Evolutionary conservation across 1,140 invertebrate species (phyloP), one percentile per base, ranked within the genome.

Genomic region (Ceratoteleas bidentatus): DNA sequence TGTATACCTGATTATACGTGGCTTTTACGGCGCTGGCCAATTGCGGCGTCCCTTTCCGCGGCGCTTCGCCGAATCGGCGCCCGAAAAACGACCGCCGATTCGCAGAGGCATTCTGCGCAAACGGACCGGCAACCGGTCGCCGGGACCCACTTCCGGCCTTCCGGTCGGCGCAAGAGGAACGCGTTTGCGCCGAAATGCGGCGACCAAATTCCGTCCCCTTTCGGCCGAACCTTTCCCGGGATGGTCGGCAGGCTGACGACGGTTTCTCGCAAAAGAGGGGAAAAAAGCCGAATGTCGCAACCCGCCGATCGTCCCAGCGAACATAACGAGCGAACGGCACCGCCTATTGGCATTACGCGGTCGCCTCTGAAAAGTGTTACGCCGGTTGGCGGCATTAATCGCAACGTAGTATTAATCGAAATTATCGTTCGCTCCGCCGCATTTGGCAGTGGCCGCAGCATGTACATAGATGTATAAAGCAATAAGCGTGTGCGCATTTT

Each of bases 401-500:
- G 32, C 74, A 74, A 52, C 54, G 56, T 73, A 80, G 69, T 80
- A 80, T 80, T 80, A 79, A 60, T 72, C 68, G 33, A 64, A 68
- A 80, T 74, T 65, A 66, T 58, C 61, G 60, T 68, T 5, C 57
- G 64, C 45, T 69, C 62, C 45, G 69, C 69, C 62, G 64, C 75
- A 73, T 72, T 76, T 77, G 73, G 68, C 80, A 82, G 80, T 83
- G 83, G 74, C 78, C 64, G 49, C 49, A 68, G 73, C 80, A 79
- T 88, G 87, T 88, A 87, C 85, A 88, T 87, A 88, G 69, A 81
- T 88, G 86, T 87, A 88, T 85, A 88, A 88, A 87, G 85, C 86
- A 87, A 87, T 86, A 85, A 84, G 86, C 82, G 86, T 84, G 74
- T 84, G 86, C 82, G 85, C 85, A 84, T 89, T 83, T 83, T 78